A percentile compares a stretch with the other conserved stretches of the same genome.
Conservation (phyloP, 2,797 vertebrate genomes). For the Sternarchorhynchus goeldii region DNA sequence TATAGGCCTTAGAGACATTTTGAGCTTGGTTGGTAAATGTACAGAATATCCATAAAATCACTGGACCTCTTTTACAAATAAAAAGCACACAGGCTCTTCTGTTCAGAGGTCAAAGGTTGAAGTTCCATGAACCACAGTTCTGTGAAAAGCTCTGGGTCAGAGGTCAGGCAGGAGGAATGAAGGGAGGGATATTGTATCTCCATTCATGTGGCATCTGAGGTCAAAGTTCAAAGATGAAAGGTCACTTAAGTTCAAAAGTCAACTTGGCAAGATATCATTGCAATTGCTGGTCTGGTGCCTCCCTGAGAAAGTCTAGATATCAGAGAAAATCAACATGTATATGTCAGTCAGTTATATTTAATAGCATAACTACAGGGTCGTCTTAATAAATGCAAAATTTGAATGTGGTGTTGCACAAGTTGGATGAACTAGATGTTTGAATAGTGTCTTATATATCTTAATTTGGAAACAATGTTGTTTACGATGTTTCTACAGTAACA, state of each 20-base stretch:
- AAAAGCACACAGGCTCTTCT: constrained; percentile 58
- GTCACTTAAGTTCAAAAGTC: constrained; percentile 70
- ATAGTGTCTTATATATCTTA: too few relatives aligned
- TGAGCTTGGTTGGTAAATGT: constrained; percentile 11
- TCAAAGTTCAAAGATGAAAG: constrained; percentile 77
- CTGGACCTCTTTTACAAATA: constrained; percentile 53
- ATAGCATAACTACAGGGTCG: not conserved
- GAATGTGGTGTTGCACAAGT: not conserved
- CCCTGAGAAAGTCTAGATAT: constrained; percentile 27
- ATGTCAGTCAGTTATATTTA: constrained; percentile 23
- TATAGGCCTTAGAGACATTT: constrained; percentile 15
- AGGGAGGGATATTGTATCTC: constrained; percentile 79
- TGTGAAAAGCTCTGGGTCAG: constrained; percentile 73
- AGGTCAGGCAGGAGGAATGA: constrained; percentile 71
- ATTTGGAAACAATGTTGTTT: too few relatives aligned
- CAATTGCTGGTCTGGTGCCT: constrained; percentile 64
- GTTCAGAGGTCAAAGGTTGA: constrained; percentile 70
- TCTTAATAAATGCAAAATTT: too few relatives aligned
- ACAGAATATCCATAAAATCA: constrained; percentile 46
- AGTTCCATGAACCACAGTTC: constrained; percentile 70
- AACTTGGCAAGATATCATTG: constrained; percentile 67
- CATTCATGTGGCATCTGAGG: constrained; percentile 76
- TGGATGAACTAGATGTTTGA: too few relatives aligned
- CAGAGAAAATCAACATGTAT: not conserved
- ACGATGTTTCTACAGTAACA: too few relatives aligned